Evolutionary conservation across 2,797 vertebrate genomes (phyloP), one percentile per base, ranked within the genome.

Genomic region (Acomys russatus): DNA sequence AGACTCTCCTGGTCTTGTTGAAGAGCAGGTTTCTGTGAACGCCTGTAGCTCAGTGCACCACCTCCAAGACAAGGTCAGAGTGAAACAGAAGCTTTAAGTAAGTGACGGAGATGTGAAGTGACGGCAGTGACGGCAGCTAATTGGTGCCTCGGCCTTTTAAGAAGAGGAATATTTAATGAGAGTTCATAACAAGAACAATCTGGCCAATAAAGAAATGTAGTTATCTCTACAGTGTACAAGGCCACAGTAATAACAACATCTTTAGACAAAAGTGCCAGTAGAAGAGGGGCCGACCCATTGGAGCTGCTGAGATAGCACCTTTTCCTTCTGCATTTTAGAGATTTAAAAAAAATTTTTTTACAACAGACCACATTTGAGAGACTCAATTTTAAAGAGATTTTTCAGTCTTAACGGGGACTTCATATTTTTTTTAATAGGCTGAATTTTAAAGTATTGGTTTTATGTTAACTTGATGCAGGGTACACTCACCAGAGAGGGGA

Each of bases 31-130:
- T 23, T 74, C 6, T 68, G n/a, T 54, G 35, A 23, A 6, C 79
- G 1, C 7, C 4, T 70, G 1, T 79, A n/a, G 35, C 59, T 90
- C 30, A 79, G 73, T 51, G 64, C 20, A 28, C 38, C 70, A 17
- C n/a, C 83, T 90, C 79, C 8, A 76, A 33, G 51, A 38, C 83
- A 90, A 25, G 23, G 74, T 63, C 38, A 90, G n/a, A 94, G 51
- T 76, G 6, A 95, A 83, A 61, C 35, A 74, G 44, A 83, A 20
- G 20, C 22, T 73, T 73, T 35, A 38, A 22, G 14, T 84, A 63
- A 85, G 61, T 61, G n/a, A 66, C 6, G 93, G 80, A 90, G 70
- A 88, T 17, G 68, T 78, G 61, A 83, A 88, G 76, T 77, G 76
- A 59, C 6, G 63, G 2, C 73, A 61, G n/a, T 84, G 76, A 59